Conservation (phyloP, 1,140 invertebrate genomes). For the Pseudomyrmex gracilis region DNA sequence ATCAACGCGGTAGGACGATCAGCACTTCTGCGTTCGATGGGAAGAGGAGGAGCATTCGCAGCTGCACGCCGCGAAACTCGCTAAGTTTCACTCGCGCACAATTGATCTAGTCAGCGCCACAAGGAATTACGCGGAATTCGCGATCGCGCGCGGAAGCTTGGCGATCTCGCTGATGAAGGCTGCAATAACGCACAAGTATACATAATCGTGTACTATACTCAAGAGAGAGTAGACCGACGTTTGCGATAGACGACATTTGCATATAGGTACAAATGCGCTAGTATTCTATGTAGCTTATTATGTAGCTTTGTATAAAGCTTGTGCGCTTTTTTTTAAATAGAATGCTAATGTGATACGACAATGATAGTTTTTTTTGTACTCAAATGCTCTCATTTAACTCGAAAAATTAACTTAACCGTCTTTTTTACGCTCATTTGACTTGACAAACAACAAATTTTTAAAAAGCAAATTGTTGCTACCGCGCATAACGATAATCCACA, state of each 20-base stretch:
- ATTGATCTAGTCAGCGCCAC: conserved; percentile 67
- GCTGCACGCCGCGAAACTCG: conserved; percentile 51
- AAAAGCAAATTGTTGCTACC: neutral
- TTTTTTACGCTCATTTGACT: neutral
- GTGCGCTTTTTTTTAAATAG: conserved; percentile 15
- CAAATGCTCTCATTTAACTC: neutral
- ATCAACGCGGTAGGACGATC: conserved; percentile 67
- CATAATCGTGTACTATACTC: conserved; percentile 7
- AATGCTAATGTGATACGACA: conserved; percentile 27
- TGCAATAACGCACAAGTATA: conserved; percentile 36
- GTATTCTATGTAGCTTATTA: neutral
- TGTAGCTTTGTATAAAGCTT: neutral
- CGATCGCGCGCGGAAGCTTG: conserved; percentile 26
- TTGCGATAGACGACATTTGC: conserved; percentile 39
- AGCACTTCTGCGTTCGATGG: conserved; percentile 58
- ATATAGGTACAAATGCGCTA: conserved; percentile 4
- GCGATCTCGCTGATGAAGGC: conserved; percentile 28
- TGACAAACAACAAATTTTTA: neutral
- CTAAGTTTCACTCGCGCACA: conserved; percentile 67
- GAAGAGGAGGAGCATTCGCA: conserved; percentile 59
- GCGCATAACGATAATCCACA: too few relatives aligned
- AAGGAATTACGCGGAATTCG: conserved; percentile 66
- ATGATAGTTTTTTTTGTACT: neutral
- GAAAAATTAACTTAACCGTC: conserved; percentile 12
- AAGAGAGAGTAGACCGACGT: conserved; percentile 9